phyloP scores from a whole-genome alignment of 2,888 invertebrate genomes.

The Masnerella sp. region DNA sequence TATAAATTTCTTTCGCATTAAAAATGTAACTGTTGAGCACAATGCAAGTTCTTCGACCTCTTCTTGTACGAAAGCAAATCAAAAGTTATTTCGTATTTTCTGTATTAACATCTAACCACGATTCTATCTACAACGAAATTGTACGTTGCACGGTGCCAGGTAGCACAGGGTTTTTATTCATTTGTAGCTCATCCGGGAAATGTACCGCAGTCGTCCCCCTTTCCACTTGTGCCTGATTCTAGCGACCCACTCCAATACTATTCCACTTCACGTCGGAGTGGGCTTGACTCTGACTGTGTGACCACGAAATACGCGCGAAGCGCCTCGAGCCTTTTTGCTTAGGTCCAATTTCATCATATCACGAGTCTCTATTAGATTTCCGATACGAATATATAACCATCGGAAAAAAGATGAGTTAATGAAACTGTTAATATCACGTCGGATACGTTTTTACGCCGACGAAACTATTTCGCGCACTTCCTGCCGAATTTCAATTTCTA shows the following conservation, averaged over 20 bases:
- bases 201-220: conserved; percentile 61
- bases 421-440: conserved; percentile 25
- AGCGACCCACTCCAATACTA: conserved; percentile 49
- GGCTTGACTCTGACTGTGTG: conserved; percentile 39
- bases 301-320: conserved; percentile 59
- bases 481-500: neutral
- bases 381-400: conserved; percentile 34
- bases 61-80: conserved; percentile 15
- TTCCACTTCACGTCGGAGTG: conserved; percentile 36
- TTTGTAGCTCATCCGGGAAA: conserved; percentile 66
- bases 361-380: conserved; percentile 53
- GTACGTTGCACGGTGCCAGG: conserved; percentile 46
- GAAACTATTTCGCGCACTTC: neutral
- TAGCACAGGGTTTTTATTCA: conserved; percentile 62
- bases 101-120: conserved; percentile 37
- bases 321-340: conserved; percentile 57
- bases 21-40: neutral
- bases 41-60: neutral
- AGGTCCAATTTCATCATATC: conserved; percentile 61
- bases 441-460: neutral
- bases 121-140: conserved; percentile 36
- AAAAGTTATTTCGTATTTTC: conserved; percentile 29
- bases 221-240: conserved; percentile 53
- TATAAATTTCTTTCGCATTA: conserved; percentile 6
- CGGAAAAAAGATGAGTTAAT: conserved; percentile 28